Evolutionary conservation across 1,140 invertebrate species (phyloP), one percentile per base, ranked within the genome.

Genomic region (Steinernema khuongi): DNA sequence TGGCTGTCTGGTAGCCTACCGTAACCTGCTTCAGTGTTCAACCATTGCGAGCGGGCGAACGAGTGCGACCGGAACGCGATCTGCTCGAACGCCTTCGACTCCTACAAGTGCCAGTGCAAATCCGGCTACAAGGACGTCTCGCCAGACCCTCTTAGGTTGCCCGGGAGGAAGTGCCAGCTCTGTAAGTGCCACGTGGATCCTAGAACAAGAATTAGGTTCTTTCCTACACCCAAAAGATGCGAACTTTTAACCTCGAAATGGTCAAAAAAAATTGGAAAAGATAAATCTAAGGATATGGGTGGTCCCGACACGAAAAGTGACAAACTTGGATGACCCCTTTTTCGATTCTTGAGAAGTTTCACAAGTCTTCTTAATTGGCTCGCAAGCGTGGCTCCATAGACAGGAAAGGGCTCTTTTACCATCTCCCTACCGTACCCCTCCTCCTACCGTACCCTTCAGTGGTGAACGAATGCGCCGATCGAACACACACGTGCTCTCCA

Each of bases 11-110:
- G 7, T 71, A 4, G 17, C 70, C 18, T 69, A 26, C 7, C 7
- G 7, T 17, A n/a, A 69, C 68, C 17, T 14, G 28, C 28, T 73
- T 73, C 71, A 73, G 72, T 74, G 4, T 74, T 74, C 72, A 73
- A 69, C 28, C 72, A 74, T 2, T 74, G 72, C 70, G 72, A 74
- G 28, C 72, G 74, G 0, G 22, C 68, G 33, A 74, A 74, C 70
- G 82, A 81, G 28, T 84, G 83, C 50, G 83, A 85, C 70, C 75
- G 77, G 44, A 83, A 85, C 68, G 83, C 83, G 17, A 72, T 83
- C 44, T 84, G 83, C 70, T 79, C 80, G 11, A 84, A 84, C 60
- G 72, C 81, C 1, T 85, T 81, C 67, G 84, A 80, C 44, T 79
- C 79, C 0, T 85, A 75, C 33, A 74, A 79, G 30, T 84, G 83